Evolutionary conservation across 1,140 invertebrate species (phyloP).

Genomic region (Solen grandis): DNA sequence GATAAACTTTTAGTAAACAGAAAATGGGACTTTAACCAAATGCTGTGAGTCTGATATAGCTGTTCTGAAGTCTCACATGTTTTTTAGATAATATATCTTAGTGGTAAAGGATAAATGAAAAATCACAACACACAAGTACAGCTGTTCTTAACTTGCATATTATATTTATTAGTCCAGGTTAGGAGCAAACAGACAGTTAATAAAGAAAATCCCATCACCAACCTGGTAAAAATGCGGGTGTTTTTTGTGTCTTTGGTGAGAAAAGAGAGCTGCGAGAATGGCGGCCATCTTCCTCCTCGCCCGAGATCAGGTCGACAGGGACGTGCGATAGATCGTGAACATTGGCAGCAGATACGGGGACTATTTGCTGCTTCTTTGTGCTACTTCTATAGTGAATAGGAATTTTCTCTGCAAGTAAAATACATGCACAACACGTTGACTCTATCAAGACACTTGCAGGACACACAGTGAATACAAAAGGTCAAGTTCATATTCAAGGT

Average conservation of each 20-base stretch:
- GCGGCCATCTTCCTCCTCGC: slow-evolving; percentile 58
- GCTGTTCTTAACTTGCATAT: no score
- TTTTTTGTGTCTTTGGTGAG: slow-evolving; percentile 70
- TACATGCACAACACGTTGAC: slow-evolving; percentile 6
- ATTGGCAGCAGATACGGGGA: slow-evolving; percentile 62
- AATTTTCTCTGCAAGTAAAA: slow-evolving; percentile 72
- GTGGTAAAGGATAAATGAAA: no score
- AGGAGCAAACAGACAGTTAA: not conserved
- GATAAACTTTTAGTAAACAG: no score
- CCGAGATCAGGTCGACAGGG: slow-evolving; percentile 34
- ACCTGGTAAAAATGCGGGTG: slow-evolving; percentile 74
- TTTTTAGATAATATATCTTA: no score
- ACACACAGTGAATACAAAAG: no score
- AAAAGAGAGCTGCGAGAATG: slow-evolving; percentile 64
- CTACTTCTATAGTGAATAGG: slow-evolving; percentile 73
- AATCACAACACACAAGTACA: no score
- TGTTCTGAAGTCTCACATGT: no score
- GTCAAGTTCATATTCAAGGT: no score
- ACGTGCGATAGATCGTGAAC: slow-evolving; percentile 65
- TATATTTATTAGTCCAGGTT: no score
- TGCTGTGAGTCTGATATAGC: no score
- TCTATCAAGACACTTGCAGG: no score
- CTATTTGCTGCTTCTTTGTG: slow-evolving; percentile 56
- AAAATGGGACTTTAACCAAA: no score
- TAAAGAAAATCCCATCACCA: slow-evolving; percentile 54